phyloP scores from a whole-genome alignment of 2,113 vertebrate species.

The Zosterops japonicus region DNA sequence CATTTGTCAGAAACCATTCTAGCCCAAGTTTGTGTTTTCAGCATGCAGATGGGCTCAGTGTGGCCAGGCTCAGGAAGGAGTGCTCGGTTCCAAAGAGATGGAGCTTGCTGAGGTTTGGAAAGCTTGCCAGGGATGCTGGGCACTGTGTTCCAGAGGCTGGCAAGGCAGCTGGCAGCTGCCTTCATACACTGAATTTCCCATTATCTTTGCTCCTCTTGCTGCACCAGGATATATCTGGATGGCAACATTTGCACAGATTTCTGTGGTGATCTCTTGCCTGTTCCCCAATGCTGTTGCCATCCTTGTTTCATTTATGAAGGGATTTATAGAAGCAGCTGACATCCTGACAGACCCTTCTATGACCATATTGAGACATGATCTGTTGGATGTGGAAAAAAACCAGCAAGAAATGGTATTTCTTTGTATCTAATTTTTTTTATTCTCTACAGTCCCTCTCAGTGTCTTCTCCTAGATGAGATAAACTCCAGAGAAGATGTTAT shows the following conservation, averaged over 20 bases:
- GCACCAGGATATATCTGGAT: neutral
- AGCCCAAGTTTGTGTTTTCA: neutral
- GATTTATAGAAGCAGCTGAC: neutral
- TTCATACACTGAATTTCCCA: neutral
- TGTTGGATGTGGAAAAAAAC: neutral
- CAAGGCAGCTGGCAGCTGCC: neutral
- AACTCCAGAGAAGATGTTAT: neutral
- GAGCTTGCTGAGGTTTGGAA: neutral
- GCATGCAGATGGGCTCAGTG: fast-evolving
- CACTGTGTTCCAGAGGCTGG: no score
- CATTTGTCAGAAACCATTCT: fast-evolving
- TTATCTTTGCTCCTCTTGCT: neutral
- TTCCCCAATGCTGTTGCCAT: neutral
- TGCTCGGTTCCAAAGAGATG: neutral
- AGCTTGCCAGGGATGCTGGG: neutral
- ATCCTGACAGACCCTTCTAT: neutral
- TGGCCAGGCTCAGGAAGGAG: neutral
- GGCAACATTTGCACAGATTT: neutral
- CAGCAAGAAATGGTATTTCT: neutral
- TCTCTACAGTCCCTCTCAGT: neutral
- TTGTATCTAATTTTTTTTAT: neutral
- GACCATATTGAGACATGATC: fast-evolving
- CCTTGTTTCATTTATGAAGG: neutral
- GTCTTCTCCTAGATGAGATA: neutral
- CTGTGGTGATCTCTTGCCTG: neutral